These are phyloP conservation scores for Ectemnius continuus DNA, from an alignment of 2,888 invertebrate species.

Conservation along the genomic window DNA sequence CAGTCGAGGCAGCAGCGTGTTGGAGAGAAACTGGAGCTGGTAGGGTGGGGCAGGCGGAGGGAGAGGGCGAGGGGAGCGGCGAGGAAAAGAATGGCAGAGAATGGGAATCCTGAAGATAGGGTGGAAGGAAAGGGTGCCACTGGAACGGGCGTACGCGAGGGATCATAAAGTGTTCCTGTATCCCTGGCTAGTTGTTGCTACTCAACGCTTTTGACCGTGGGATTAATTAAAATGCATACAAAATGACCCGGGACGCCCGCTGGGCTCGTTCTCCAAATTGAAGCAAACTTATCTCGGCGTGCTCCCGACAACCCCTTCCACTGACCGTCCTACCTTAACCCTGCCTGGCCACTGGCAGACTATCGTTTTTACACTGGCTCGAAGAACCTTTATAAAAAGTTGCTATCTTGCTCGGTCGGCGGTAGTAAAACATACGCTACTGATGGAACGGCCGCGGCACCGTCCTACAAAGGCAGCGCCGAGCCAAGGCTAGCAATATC, in stretches of 20 bases:
- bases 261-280: conserved; percentile 63
- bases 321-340: background rate
- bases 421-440: conserved; percentile 5
- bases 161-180: conserved; percentile 58
- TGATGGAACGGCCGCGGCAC: background rate
- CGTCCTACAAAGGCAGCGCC: background rate
- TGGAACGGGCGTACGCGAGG: conserved; percentile 42
- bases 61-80: conserved; percentile 25
- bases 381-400: background rate
- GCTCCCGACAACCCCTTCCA: background rate
- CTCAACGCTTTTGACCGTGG: conserved; percentile 62
- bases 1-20: conserved; percentile 28
- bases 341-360: background rate
- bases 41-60: conserved; percentile 5
- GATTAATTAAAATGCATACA: conserved; percentile 73
- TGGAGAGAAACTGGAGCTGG: conserved; percentile 1
- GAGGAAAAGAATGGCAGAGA: conserved; percentile 26
- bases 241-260: conserved; percentile 60
- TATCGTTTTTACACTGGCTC: background rate
- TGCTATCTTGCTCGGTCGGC: background rate
- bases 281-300: conserved; percentile 61
- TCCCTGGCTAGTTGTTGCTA: conserved; percentile 56
- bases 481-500: background rate
- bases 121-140: conserved; percentile 21
- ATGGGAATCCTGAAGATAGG: conserved; percentile 30